Percentiles rank a stretch among this genome's conserved stretches.
Evolutionary conservation across 2,888 invertebrate genomes (phyloP).

Genomic region (Capitulum mitella): DNA sequence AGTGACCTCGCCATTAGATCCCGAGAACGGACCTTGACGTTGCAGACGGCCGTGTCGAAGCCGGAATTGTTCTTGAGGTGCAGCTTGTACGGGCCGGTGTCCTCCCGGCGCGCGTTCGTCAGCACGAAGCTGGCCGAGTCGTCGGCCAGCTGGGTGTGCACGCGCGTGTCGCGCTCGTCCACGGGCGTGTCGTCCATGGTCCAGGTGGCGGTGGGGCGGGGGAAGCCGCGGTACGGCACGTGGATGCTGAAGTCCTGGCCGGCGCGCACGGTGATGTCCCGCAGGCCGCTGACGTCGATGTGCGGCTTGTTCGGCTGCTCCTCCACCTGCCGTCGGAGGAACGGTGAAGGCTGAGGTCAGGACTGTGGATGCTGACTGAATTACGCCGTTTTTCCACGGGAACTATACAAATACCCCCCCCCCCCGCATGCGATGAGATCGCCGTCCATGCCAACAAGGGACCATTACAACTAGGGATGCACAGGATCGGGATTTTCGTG

Average conservation of each 20-base stretch:
- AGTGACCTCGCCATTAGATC: too few species aligned
- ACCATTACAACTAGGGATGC: too few species aligned
- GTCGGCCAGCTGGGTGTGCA: slow-evolving; percentile 61
- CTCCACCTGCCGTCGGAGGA: slow-evolving; percentile 53
- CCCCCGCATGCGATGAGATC: too few species aligned
- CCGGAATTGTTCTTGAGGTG: slow-evolving; percentile 91
- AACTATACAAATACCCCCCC: too few species aligned
- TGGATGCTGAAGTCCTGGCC: slow-evolving; percentile 97
- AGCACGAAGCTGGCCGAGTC: slow-evolving; percentile 87
- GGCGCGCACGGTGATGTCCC: slow-evolving; percentile 92
- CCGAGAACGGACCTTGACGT: slow-evolving; percentile 57
- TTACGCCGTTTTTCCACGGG: too few species aligned
- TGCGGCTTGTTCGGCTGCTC: slow-evolving; percentile 93
- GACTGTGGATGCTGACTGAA: background rate
- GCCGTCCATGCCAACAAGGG: too few species aligned
- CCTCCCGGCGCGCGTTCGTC: slow-evolving; percentile 80
- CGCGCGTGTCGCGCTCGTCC: slow-evolving; percentile 59
- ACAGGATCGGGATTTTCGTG: too few species aligned
- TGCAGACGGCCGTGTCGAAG: slow-evolving; percentile 87
- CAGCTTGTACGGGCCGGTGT: slow-evolving; percentile 84
- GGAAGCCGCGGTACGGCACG: slow-evolving; percentile 91
- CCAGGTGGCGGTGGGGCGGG: slow-evolving; percentile 91
- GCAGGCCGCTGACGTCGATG: slow-evolving; percentile 86
- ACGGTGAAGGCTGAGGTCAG: background rate
- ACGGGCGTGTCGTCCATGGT: slow-evolving; percentile 75